phyloP scores from a whole-genome alignment of 1,140 invertebrate species.

The Plectrocnemia conspersa region DNA sequence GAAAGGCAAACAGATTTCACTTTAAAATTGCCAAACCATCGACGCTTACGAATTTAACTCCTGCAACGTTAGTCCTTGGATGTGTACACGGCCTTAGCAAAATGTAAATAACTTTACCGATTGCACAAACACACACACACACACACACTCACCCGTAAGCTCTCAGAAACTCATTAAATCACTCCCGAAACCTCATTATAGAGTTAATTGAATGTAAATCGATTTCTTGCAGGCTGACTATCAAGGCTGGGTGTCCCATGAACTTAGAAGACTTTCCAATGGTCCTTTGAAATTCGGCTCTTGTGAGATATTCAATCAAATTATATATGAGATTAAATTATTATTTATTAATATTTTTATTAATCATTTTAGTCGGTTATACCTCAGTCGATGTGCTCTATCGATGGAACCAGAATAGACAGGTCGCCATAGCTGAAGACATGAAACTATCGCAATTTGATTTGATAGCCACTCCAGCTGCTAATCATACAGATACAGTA shows the following conservation, averaged over 20 bases:
- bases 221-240: constrained; percentile 67
- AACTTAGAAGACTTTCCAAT: constrained; percentile 87
- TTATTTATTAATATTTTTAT: background rate
- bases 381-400: constrained; percentile 77
- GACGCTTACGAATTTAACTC: too few relatives aligned
- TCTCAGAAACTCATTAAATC: too few relatives aligned
- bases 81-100: too few relatives aligned
- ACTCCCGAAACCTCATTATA: too few relatives aligned
- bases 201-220: too few relatives aligned
- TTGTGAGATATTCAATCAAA: constrained; percentile 61
- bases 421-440: constrained; percentile 75
- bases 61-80: too few relatives aligned
- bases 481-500: constrained; percentile 61
- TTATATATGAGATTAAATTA: constrained; percentile 6
- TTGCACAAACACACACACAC: too few relatives aligned
- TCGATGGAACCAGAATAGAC: constrained; percentile 70
- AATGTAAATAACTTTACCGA: too few relatives aligned
- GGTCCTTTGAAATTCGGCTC: constrained; percentile 83
- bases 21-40: too few relatives aligned
- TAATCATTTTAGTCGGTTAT: constrained; percentile 68
- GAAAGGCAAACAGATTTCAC: too few relatives aligned
- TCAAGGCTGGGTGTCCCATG: constrained; percentile 91
- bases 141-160: too few relatives aligned
- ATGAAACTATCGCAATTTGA: constrained; percentile 86
- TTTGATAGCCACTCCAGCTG: constrained; percentile 70